A percentile compares a stretch with the other conserved stretches of the same genome.
These are phyloP conservation scores for Platynereis dumerilii DNA, from an alignment of 2,888 invertebrate species.

Conservation along the genomic window DNA sequence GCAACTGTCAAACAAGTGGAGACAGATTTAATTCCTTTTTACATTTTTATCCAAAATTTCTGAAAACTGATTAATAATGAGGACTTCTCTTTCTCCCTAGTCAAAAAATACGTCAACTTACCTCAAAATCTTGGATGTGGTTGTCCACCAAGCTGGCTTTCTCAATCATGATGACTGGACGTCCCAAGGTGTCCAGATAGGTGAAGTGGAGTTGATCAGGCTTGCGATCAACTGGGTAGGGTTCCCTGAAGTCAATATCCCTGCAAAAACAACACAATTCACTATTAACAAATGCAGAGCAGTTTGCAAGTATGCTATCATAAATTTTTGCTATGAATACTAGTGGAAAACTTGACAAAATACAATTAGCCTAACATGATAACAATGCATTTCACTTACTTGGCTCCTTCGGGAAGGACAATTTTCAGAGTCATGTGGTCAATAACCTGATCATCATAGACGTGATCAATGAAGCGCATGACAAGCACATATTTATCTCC, in stretches of 20 bases:
- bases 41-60: too few species aligned
- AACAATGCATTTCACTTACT: constrained; percentile 61
- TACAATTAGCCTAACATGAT: too few species aligned
- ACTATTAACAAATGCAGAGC: too few species aligned
- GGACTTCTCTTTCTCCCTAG: too few species aligned
- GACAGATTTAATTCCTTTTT: too few species aligned
- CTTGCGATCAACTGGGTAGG: constrained; percentile 79
- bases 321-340: too few species aligned
- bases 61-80: too few species aligned
- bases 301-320: too few species aligned
- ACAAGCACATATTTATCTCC: constrained; percentile 80
- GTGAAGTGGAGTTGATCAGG: constrained; percentile 84
- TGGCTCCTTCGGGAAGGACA: constrained; percentile 91
- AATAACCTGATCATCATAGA: constrained; percentile 95
- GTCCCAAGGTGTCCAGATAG: constrained; percentile 92
- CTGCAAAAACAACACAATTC: constrained; percentile 62
- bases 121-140: constrained; percentile 93
- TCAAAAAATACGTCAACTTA: too few species aligned
- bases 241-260: constrained; percentile 81
- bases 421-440: constrained; percentile 87
- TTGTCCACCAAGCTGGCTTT: constrained; percentile 87
- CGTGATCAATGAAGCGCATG: constrained; percentile 94
- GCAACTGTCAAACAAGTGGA: too few species aligned
- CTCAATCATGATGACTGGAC: constrained; percentile 86
- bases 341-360: too few species aligned